phyloP scores from a whole-genome alignment of 2,113 vertebrate genomes.

The Morone saxatilis region DNA sequence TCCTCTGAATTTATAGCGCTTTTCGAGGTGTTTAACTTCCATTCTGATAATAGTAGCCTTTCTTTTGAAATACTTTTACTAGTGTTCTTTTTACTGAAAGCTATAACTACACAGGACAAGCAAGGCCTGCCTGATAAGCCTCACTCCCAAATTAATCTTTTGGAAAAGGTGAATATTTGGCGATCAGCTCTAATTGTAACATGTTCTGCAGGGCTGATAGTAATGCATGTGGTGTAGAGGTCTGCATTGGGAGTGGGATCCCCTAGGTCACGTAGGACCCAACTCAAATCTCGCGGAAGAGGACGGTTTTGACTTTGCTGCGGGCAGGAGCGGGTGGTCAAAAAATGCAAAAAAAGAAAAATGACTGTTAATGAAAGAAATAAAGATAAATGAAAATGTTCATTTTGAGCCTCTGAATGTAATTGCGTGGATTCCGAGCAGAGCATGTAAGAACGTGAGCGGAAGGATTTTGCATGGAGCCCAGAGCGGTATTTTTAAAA shows the following conservation, averaged over 20 bases:
- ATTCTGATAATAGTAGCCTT: constrained; percentile 12
- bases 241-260: too few species aligned
- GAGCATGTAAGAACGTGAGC: too few species aligned
- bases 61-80: constrained; percentile 18
- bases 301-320: too few species aligned
- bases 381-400: constrained; percentile 46
- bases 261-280: too few species aligned
- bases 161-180: constrained; percentile 64
- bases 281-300: too few species aligned
- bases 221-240: constrained; percentile 48
- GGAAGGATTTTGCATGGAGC: too few species aligned
- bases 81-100: constrained; percentile 13
- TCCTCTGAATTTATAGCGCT: background rate
- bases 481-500: too few species aligned
- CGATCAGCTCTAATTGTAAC: constrained; percentile 71
- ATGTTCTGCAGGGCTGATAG: constrained; percentile 74
- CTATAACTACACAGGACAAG: constrained; percentile 25
- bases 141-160: constrained; percentile 72
- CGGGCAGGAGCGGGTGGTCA: too few species aligned
- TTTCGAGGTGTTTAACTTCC: constrained; percentile 27
- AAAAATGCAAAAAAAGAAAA: constrained; percentile 12
- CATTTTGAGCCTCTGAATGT: constrained; percentile 8
- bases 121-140: constrained; percentile 42
- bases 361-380: background rate
- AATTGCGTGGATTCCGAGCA: background rate